Percentiles rank a stretch among this genome's conserved stretches.
These are phyloP conservation scores for Cossypha niveicapilla DNA, from an alignment of 2,797 vertebrate species.

Conservation along the genomic window DNA sequence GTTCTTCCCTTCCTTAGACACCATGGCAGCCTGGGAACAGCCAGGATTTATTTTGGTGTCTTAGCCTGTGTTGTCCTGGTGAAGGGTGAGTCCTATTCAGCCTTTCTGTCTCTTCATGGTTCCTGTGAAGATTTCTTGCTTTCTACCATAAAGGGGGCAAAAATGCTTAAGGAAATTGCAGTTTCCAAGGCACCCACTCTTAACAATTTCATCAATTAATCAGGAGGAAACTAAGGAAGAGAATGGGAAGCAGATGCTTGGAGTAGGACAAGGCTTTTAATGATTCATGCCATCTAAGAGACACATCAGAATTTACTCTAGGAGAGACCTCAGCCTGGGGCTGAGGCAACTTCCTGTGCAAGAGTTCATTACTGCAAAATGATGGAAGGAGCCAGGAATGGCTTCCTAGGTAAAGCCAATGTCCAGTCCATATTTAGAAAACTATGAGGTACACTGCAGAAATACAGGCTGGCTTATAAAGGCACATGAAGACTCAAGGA, in stretches of 20 bases:
- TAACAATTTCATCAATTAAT: slow-evolving; percentile 48
- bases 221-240: slow-evolving; percentile 32
- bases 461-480: neutral
- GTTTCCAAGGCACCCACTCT: neutral
- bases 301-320: neutral
- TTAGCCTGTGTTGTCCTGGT: neutral
- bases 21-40: neutral
- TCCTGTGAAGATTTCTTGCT: slow-evolving; percentile 16
- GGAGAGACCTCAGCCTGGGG: neutral
- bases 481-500: neutral
- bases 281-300: slow-evolving; percentile 28
- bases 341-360: neutral
- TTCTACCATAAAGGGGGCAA: neutral
- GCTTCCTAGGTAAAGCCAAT: neutral
- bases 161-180: slow-evolving; percentile 13
- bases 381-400: neutral
- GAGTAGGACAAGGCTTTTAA: slow-evolving; percentile 7
- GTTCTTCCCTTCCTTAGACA: neutral
- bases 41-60: neutral
- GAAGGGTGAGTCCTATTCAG: neutral
- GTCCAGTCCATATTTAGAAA: neutral
- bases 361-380: neutral
- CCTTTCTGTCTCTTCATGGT: neutral
- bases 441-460: neutral
- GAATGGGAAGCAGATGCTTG: slow-evolving; percentile 31